phyloP scores from a whole-genome alignment of 2,797 vertebrate genomes.

The Trachops cirrhosus region DNA sequence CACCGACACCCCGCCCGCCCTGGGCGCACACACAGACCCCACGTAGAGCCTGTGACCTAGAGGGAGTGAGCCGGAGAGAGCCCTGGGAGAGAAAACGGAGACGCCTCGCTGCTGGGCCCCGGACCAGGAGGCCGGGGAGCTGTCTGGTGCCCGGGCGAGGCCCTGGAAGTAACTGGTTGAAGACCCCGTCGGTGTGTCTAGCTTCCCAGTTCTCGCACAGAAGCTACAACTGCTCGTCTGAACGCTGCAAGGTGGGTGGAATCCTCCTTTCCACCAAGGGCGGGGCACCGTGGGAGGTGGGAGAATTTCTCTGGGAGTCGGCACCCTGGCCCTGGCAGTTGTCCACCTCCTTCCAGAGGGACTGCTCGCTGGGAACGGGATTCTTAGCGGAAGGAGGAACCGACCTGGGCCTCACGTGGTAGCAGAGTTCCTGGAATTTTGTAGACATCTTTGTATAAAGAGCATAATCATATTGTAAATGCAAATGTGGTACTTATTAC shows the following conservation, averaged over 20 bases:
- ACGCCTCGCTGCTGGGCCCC: background rate
- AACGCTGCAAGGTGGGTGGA: background rate
- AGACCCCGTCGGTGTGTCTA: background rate
- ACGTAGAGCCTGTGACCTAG: accelerated
- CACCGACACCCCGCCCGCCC: no score
- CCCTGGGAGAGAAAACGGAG: background rate
- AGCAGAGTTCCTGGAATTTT: background rate
- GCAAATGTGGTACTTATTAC: background rate
- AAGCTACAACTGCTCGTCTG: background rate
- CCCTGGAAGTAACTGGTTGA: accelerated
- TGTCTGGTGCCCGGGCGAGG: accelerated
- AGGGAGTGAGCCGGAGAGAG: no score
- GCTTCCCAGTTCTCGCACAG: background rate
- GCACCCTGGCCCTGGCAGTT: accelerated
- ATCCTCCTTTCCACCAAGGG: background rate
- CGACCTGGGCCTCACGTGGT: accelerated
- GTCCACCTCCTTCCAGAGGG: background rate
- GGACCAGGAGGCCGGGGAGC: background rate
- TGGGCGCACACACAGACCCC: background rate
- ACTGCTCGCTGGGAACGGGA: accelerated
- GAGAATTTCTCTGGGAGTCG: background rate
- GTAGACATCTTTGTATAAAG: background rate
- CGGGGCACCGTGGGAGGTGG: background rate
- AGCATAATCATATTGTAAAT: background rate
- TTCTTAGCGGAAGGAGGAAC: background rate